Base-by-base conservation (phyloP, 2,113 vertebrate genomes). In the Stegastes partitus region DNA sequence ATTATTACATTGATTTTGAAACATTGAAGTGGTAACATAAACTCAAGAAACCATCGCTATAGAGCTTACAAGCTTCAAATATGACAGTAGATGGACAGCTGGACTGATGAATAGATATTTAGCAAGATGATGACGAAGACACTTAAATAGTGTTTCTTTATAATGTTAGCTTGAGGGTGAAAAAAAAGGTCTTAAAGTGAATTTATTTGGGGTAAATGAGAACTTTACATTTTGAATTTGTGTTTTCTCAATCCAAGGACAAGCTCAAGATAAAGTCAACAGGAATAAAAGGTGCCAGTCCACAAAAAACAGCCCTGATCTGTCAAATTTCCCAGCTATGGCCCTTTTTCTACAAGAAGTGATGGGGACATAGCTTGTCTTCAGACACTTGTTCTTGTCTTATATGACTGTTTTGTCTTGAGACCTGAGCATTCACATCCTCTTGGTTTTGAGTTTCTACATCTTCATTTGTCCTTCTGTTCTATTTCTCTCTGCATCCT, bases 241-340 rank as follows among this genome's bases (percentile, higher is more conserved):
- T 42, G 2, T 21, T 56, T 64, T 67, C 34, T 65, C 16, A 49
- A 11, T 31, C 2, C 47, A 14, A 21, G 14, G 19, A 74, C 31
- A 26, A 25, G 15, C n/a, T 21, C 72, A 21, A 47, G 45, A 61
- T 21, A 26, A 15, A 74, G n/a, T 55, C 3, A 47, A 54, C 66
- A 47, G 0, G 61, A 75, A 72, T 25, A 47, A 64, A 66, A 51
- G n/a, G 34, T 11, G 51, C 28, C 3, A 26, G 71, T 64, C 21
- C 19, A 58, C 15, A 77, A 81, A 74, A 22, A 74, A 79, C 47
- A 74, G 42, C 28, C 28, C 73, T 66, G 74, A 76, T 86, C 77
- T 79, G 62, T 88, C 70, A 82, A 57, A 11, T 62, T 68, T 77
- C n/a, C 56, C 23, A 56, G 67, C 85, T 76, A 65, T 26, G 42